These are phyloP conservation scores for Petaurus breviceps DNA, from an alignment of 2,113 vertebrate genomes.

Conservation along the genomic window DNA sequence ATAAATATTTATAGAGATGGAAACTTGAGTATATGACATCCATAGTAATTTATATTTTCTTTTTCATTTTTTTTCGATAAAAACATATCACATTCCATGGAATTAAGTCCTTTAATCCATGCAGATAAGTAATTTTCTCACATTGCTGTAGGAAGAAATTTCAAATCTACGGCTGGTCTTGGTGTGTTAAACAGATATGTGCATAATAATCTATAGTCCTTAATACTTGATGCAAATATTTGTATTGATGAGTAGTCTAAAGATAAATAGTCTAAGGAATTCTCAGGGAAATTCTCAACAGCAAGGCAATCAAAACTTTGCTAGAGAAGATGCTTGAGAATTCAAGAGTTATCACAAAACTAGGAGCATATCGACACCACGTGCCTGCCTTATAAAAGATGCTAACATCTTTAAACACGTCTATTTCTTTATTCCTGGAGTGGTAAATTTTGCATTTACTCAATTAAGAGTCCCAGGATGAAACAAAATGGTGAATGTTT, in stretches of 20 bases:
- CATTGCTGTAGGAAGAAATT: constrained; percentile 47
- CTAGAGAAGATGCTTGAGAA: background rate
- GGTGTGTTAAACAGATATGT: background rate
- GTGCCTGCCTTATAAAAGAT: background rate
- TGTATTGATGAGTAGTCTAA: constrained; percentile 54
- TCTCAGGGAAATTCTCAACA: constrained; percentile 47
- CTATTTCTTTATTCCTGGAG: background rate
- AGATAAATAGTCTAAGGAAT: constrained; percentile 50
- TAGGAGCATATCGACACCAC: background rate
- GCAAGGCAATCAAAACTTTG: constrained; percentile 28
- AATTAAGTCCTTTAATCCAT: constrained; percentile 39
- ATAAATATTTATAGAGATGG: background rate
- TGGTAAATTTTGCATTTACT: background rate
- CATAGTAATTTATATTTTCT: background rate
- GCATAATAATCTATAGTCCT: background rate
- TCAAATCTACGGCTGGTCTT: constrained; percentile 11
- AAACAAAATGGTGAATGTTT: background rate
- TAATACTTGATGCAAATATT: constrained; percentile 41
- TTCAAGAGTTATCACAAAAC: background rate
- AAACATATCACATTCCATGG: background rate
- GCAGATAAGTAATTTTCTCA: constrained; percentile 61
- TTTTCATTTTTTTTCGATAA: background rate
- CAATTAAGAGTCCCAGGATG: background rate
- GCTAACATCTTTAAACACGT: constrained; percentile 4
- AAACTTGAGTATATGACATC: background rate